Conservation (phyloP, 1,140 invertebrate genomes). For the Drosophila pseudoananassae region DNA sequence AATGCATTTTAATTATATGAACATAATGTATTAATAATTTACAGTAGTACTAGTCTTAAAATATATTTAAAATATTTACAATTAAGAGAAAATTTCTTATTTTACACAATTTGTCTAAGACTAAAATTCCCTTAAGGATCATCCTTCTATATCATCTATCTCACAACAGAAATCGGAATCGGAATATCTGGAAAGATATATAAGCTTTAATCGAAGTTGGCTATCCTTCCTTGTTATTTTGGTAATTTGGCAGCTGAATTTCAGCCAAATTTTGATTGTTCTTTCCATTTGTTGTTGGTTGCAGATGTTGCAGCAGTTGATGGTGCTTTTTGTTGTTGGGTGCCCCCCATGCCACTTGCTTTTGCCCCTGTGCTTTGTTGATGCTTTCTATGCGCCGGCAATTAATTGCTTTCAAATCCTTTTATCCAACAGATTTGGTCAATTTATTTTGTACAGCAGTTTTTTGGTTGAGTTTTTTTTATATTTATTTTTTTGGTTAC, state of each 20-base stretch:
- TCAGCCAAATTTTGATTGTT: not conserved
- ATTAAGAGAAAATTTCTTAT: no score
- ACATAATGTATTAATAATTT: no score
- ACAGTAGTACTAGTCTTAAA: no score
- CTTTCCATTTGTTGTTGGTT: not conserved
- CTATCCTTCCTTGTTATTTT: not conserved
- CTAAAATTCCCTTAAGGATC: no score
- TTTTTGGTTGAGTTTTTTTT: slow-evolving; percentile 18
- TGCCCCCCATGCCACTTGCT: not conserved
- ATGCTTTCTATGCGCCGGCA: slow-evolving; percentile 66
- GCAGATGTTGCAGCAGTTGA: slow-evolving; percentile 19
- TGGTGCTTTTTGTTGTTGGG: slow-evolving; percentile 8
- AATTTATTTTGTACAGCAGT: slow-evolving; percentile 77
- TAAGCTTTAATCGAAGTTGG: no score
- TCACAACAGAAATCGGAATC: no score
- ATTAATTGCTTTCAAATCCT: slow-evolving; percentile 82
- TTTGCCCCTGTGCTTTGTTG: slow-evolving; percentile 19
- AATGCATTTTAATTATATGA: no score
- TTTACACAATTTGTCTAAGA: no score
- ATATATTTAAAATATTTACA: no score
- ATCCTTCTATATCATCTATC: no score
- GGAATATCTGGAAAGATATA: no score
- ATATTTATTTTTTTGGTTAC: slow-evolving; percentile 12
- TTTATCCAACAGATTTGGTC: slow-evolving; percentile 81
- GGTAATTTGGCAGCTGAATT: slow-evolving; percentile 25